Conservation (phyloP, 2,797 vertebrate species). For the Anguilla pacifica region DNA sequence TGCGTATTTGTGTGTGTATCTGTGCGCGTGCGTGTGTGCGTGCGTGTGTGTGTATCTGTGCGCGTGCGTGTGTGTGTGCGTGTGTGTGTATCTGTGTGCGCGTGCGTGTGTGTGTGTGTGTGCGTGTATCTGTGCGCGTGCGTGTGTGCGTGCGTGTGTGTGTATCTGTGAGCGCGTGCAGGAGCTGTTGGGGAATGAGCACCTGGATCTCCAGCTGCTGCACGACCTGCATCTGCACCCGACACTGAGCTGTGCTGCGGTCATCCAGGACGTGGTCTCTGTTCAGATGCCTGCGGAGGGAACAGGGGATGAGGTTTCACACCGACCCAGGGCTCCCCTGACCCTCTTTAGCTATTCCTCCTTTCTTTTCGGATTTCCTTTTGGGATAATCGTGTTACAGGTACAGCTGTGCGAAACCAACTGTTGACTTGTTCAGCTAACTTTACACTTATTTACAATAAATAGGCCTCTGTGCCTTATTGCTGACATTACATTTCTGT, state of each 20-base stretch:
- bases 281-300: slow-evolving; percentile 88
- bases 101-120: slow-evolving; percentile 9
- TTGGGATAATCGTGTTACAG: neutral
- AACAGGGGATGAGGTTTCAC: neutral
- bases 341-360: neutral
- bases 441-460: neutral
- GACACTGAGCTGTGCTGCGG: slow-evolving; percentile 96
- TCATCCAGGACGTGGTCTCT: slow-evolving; percentile 97
- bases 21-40: neutral
- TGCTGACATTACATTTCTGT: neutral
- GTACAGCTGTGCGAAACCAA: neutral
- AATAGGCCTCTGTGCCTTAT: neutral
- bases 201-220: slow-evolving; percentile 99
- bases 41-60: neutral
- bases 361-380: neutral
- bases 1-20: neutral
- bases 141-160: neutral
- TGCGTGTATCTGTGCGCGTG: slow-evolving; percentile 2
- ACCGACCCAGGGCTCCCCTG: neutral
- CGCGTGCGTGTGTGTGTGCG: no score
- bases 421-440: neutral
- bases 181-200: slow-evolving; percentile 17
- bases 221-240: slow-evolving; percentile 99
- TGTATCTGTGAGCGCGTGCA: neutral
- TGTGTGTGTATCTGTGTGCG: neutral